These are phyloP conservation scores for Diogma glabrata DNA, from an alignment of 2,888 invertebrate genomes.

Conservation along the genomic window DNA sequence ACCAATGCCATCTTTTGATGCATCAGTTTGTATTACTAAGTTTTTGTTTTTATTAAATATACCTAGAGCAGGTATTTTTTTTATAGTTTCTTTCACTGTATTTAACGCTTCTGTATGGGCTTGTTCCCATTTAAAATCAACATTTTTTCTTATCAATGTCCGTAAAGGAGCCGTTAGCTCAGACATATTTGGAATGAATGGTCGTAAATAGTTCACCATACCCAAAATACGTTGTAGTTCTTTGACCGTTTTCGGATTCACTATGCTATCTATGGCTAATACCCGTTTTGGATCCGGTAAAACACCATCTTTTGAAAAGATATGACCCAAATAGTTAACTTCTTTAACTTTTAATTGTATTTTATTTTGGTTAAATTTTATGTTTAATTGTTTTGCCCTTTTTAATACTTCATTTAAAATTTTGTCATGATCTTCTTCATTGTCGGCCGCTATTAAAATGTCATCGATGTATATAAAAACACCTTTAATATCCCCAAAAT, in stretches of 20 bases:
- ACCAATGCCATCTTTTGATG: too few relatives aligned
- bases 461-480: too few relatives aligned
- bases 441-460: conserved; percentile 18
- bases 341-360: conserved; percentile 14
- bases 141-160: neutral
- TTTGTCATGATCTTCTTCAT: conserved; percentile 19
- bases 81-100: neutral
- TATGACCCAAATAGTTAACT: conserved; percentile 24
- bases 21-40: too few relatives aligned
- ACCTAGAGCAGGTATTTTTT: neutral
- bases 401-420: conserved; percentile 21
- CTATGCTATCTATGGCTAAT: neutral
- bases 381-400: conserved; percentile 19
- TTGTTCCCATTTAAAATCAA: neutral
- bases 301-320: neutral
- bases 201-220: neutral
- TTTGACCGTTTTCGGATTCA: neutral
- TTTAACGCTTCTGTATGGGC: neutral
- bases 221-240: neutral
- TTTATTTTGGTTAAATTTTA: too few relatives aligned
- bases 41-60: too few relatives aligned
- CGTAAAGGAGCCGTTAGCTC: neutral
- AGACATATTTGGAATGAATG: too few relatives aligned
- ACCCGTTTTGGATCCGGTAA: neutral
- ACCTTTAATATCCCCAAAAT: too few relatives aligned